Evolutionary conservation across 2,888 invertebrate genomes (phyloP).

Genomic region (Drosophila lutescens): DNA sequence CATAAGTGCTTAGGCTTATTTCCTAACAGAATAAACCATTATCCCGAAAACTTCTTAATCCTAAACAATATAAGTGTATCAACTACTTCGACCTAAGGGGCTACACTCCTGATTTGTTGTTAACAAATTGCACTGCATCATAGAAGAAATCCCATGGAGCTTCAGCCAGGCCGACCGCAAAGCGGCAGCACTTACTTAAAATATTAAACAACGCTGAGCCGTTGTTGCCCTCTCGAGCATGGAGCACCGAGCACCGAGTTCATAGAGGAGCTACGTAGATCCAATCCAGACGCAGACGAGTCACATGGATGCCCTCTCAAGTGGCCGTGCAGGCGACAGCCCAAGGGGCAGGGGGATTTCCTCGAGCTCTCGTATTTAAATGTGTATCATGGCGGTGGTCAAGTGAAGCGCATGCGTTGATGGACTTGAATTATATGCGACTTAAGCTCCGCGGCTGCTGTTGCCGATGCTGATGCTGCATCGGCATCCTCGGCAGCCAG

Average conservation of each 20-base stretch:
- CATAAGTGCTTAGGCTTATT: too few relatives aligned
- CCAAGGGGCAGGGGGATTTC: not conserved
- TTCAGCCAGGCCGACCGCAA: constrained; percentile 27
- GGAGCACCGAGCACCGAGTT: not conserved
- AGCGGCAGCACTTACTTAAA: constrained; percentile 75
- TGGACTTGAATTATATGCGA: constrained; percentile 81
- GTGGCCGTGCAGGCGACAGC: constrained; percentile 57
- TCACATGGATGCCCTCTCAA: constrained; percentile 64
- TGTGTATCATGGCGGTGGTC: constrained; percentile 77
- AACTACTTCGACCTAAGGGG: not conserved
- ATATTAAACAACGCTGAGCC: constrained; percentile 74
- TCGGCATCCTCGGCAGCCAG: constrained; percentile 76
- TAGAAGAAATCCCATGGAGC: constrained; percentile 19
- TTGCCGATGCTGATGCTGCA: constrained; percentile 32
- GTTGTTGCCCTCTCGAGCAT: constrained; percentile 65
- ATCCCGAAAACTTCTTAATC: not conserved
- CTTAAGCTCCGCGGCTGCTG: constrained; percentile 73
- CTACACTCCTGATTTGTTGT: constrained; percentile 3
- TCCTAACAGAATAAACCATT: too few relatives aligned
- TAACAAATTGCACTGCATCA: constrained; percentile 25
- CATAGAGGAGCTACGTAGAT: constrained; percentile 24
- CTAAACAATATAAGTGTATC: not conserved
- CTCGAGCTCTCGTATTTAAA: constrained; percentile 65
- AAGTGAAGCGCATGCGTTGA: constrained; percentile 79
- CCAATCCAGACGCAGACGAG: constrained; percentile 39